phyloP scores from a whole-genome alignment of 2,113 vertebrate genomes.

The Phalacrocorax pelagicus region DNA sequence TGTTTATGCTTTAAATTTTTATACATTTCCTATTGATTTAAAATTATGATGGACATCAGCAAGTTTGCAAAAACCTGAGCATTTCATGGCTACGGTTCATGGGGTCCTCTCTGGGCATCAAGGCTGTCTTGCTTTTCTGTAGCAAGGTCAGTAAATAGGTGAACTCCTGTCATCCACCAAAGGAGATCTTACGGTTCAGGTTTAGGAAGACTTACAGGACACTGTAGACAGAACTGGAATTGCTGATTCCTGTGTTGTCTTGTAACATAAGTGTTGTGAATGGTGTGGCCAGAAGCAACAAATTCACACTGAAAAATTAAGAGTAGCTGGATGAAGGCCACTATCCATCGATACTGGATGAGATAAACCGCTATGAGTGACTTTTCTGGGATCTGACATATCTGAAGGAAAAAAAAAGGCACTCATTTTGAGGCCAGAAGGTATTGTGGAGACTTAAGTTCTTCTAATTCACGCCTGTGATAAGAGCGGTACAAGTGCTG shows the following conservation, averaged over 20 bases:
- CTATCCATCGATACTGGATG: rapidly evolving
- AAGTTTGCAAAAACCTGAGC: not conserved
- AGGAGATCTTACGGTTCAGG: not conserved
- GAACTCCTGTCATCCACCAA: not conserved
- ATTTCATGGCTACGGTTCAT: rapidly evolving
- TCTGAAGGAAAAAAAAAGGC: not conserved
- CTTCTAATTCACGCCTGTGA: rapidly evolving
- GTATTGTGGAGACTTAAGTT: not conserved
- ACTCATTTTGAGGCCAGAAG: not conserved
- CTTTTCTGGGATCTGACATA: not conserved
- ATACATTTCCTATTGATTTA: not conserved
- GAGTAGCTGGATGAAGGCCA: not conserved
- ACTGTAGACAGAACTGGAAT: not conserved
- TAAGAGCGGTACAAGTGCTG: not conserved
- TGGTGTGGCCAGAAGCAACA: not conserved
- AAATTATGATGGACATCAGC: not conserved
- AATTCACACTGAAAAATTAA: not conserved
- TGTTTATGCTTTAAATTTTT: not conserved
- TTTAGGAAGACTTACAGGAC: not conserved
- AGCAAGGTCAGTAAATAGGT: not conserved
- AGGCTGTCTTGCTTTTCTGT: not conserved
- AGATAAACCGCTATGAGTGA: not conserved
- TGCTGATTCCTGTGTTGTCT: not conserved
- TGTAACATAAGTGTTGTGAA: not conserved
- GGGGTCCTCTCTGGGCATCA: not conserved